phyloP scores from a whole-genome alignment of 2,888 invertebrate species.

The Eubasilissa splendida region DNA sequence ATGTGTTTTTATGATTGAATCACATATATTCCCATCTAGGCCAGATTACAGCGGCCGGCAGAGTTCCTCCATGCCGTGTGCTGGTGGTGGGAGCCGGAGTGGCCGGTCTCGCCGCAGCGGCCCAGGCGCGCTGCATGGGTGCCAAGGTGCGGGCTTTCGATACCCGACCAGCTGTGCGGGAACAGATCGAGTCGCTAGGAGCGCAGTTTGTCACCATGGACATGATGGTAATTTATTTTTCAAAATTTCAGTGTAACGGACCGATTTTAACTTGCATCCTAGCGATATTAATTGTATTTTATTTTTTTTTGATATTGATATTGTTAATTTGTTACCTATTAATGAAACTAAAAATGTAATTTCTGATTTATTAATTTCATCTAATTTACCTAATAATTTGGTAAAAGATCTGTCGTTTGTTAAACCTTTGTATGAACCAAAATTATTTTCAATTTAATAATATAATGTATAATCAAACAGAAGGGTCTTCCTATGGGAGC shows the following conservation, averaged over 20 bases:
- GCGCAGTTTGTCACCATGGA: slow-evolving; percentile 89
- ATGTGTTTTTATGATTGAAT: neutral
- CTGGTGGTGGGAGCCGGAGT: slow-evolving; percentile 92
- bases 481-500: too few relatives aligned
- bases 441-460: too few relatives aligned
- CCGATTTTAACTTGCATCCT: too few relatives aligned
- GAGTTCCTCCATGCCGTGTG: slow-evolving; percentile 91
- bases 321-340: too few relatives aligned
- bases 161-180: slow-evolving; percentile 86
- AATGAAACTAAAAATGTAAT: too few relatives aligned
- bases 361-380: too few relatives aligned
- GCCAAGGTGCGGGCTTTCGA: slow-evolving; percentile 92
- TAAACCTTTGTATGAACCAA: too few relatives aligned
- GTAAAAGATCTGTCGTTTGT: too few relatives aligned
- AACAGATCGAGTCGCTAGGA: slow-evolving; percentile 90
- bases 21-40: slow-evolving; percentile 67
- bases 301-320: too few relatives aligned
- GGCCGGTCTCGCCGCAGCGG: slow-evolving; percentile 89
- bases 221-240: slow-evolving; percentile 73
- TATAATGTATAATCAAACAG: too few relatives aligned
- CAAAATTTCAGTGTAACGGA: neutral
- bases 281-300: too few relatives aligned
- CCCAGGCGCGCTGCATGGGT: slow-evolving; percentile 90
- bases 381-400: too few relatives aligned
- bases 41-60: slow-evolving; percentile 92